Base-by-base conservation (phyloP, 2,888 invertebrate genomes). In the Scaptomyza reducta region DNA sequence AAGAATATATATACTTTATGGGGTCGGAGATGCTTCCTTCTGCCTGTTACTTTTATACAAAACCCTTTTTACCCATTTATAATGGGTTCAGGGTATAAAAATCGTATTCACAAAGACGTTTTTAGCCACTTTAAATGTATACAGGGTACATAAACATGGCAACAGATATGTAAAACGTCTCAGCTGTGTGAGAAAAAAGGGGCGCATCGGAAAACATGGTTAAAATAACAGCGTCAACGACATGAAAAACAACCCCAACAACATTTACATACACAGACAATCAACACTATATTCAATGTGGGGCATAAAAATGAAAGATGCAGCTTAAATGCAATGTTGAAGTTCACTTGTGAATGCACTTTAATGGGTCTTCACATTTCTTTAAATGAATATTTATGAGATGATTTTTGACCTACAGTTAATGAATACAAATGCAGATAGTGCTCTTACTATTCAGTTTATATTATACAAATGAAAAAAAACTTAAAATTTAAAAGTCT, bases 131-230 rank as follows among this genome's bases (percentile, higher is more conserved):
- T 33, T 18, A n/a, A n/a, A 49, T 46, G 29, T 7, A 4, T 9
- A 31, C 6, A 16, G 49, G 33, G 33, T 22, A 49, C 18, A n/a
- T 11, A 79, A 63, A 60, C 40, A 62, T 59, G 74, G 49, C 60
- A 61, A 53, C 40, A 65, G 45, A 81, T 74, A 78, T 79, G 74
- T 75, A 72, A 79, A 79, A 63, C 82, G 66, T 71, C 67, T 72
- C 54, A 14, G 54, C 45, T 50, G 14, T 14, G 33, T 18, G 38
- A 49, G 13, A 13, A 27, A 31, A 50, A 55, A 46, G 57, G 62
- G 70, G 50, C 59, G 67, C 68, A 68, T 49, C 50, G 63, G 35
- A 70, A 62, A 54, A 60, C 74, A 54, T 63, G 68, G 62, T 51
- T 73, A 64, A 60, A 64, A 67, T 62, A 56, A 70, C 59, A 60